phyloP scores from a whole-genome alignment of 2,113 vertebrate genomes.

The Oenanthe oenanthe region DNA sequence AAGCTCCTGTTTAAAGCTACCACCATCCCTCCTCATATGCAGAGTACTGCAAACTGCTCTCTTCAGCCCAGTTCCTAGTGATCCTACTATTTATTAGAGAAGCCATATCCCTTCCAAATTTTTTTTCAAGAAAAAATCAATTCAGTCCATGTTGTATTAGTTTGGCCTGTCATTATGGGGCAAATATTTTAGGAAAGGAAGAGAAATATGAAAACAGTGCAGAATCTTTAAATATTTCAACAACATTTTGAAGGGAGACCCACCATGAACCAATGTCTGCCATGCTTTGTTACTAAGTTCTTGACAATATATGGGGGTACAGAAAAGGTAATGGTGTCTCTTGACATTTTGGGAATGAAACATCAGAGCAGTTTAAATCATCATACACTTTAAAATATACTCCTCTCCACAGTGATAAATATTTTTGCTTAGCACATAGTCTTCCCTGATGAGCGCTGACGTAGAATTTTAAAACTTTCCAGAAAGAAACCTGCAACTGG shows the following conservation, averaged over 20 bases:
- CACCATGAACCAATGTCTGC: not conserved
- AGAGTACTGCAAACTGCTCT: not conserved
- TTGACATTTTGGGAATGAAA: not conserved
- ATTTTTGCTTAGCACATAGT: not conserved
- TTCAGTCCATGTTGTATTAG: not conserved
- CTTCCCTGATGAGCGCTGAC: not conserved
- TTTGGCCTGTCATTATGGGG: not conserved
- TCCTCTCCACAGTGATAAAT: not conserved
- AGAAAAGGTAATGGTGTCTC: not conserved
- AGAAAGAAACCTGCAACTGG: not conserved
- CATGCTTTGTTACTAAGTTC: not conserved
- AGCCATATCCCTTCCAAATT: not conserved
- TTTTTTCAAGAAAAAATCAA: not conserved
- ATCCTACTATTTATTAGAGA: not conserved
- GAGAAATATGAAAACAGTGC: not conserved
- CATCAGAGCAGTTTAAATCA: not conserved
- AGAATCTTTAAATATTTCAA: not conserved
- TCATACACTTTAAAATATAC: not conserved
- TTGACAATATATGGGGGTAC: not conserved
- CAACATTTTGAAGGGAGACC: not conserved
- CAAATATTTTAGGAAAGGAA: not conserved
- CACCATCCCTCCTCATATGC: not conserved
- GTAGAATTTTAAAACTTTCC: not conserved
- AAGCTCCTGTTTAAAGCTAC: not conserved
- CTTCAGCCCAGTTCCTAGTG: not conserved